These are phyloP conservation scores for Copidosoma aretas DNA, from an alignment of 2,888 invertebrate species.

Conservation along the genomic window DNA sequence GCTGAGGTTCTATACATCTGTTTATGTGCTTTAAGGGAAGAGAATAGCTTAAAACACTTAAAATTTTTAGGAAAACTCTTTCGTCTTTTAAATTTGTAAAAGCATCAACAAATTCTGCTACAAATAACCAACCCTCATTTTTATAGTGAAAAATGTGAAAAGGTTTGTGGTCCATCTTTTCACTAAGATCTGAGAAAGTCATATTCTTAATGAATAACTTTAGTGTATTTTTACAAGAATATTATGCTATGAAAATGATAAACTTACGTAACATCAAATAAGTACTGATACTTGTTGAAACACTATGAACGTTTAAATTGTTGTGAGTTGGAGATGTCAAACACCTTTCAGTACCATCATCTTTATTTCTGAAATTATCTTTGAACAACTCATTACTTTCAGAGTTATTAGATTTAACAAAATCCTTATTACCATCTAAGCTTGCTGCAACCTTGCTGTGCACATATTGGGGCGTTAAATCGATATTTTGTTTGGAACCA, in stretches of 20 bases:
- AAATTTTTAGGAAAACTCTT: constrained; percentile 34
- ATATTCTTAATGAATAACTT: not conserved
- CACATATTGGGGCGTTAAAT: too few relatives aligned
- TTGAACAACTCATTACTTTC: too few relatives aligned
- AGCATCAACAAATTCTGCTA: constrained; percentile 46
- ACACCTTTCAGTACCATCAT: too few relatives aligned
- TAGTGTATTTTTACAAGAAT: too few relatives aligned
- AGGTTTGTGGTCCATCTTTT: constrained; percentile 13
- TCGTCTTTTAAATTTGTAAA: constrained; percentile 45
- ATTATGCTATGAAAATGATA: too few relatives aligned
- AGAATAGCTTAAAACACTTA: constrained; percentile 31
- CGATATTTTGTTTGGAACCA: too few relatives aligned
- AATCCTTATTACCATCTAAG: too few relatives aligned
- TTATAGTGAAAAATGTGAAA: constrained; percentile 46
- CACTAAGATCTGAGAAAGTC: constrained; percentile 43
- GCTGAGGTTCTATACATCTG: constrained; percentile 37
- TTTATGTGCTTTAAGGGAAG: constrained; percentile 40
- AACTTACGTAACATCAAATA: not conserved
- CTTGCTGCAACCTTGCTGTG: too few relatives aligned
- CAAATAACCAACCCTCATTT: constrained; percentile 49
- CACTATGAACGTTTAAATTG: not conserved
- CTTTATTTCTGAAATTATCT: too few relatives aligned
- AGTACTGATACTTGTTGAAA: not conserved
- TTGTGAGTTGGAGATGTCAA: not conserved
- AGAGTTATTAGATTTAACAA: too few relatives aligned